Conservation (phyloP, 2,888 invertebrate genomes). For the Macrophya annulata region DNA sequence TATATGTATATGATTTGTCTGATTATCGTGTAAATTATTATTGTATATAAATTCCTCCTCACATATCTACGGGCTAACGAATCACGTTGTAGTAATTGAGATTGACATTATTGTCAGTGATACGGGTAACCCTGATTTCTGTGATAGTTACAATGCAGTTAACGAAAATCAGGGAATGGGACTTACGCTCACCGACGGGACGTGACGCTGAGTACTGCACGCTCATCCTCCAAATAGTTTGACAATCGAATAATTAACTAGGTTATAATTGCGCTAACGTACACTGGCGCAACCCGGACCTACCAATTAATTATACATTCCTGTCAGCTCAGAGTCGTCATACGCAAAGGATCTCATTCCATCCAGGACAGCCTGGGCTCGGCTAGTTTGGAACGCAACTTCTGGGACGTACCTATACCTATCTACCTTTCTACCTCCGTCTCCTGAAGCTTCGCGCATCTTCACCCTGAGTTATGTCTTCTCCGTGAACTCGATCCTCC, state of each 20-base stretch:
- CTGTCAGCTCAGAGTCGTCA: constrained; percentile 58
- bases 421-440: background rate
- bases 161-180: constrained; percentile 20
- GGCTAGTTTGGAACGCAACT: constrained; percentile 10
- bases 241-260: constrained; percentile 66
- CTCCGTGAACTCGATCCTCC: constrained; percentile 64
- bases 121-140: background rate
- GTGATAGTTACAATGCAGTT: constrained; percentile 32
- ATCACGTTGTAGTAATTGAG: constrained; percentile 24
- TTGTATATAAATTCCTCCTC: background rate
- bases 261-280: constrained; percentile 64
- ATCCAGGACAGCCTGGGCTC: background rate
- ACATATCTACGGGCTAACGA: background rate
- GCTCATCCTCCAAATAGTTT: constrained; percentile 56
- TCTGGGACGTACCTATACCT: constrained; percentile 1
- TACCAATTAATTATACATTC: constrained; percentile 64
- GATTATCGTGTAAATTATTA: background rate
- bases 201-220: background rate
- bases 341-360: constrained; percentile 54
- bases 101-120: constrained; percentile 43
- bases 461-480: constrained; percentile 66
- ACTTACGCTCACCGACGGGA: background rate
- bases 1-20: background rate
- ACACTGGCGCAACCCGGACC: constrained; percentile 35
- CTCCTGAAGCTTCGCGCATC: constrained; percentile 4